Base-by-base conservation (phyloP, 2,797 vertebrate genomes). In the Botia kubotai region DNA sequence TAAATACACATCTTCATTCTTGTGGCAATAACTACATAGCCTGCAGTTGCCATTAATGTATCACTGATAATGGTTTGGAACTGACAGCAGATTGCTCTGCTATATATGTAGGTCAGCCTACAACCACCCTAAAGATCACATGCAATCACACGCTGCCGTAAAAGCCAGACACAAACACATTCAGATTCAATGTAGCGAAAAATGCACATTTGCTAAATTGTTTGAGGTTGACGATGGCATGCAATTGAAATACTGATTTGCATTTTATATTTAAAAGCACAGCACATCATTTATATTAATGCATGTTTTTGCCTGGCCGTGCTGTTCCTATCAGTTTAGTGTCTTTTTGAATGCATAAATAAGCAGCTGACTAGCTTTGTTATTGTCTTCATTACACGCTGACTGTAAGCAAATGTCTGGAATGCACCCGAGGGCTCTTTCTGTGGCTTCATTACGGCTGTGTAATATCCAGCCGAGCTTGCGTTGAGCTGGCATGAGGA, bases 331-430 rank as follows among this genome's bases (percentile, higher is more conserved):
- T 71, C 72, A 77, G 58, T 82, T 78, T 36, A 39, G 63, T 62
- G 62, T 60, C 69, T 82, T 79, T 82, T 14, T 84, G 80, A 86
- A 84, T 82, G 79, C 57, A 53, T 82, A 86, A 86, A 82, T 84
- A 83, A 83, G 78, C 62, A 72, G 74, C 13, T 72, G 72, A 71
- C 76, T 29, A 21, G 77, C 60, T 68, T 78, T 75, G 68, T 82
- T 79, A 82, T 82, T 79, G 76, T 72, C 75, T 83, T 86, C 72
- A 84, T 84, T 80, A 77, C 82, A 68, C 39, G n/a, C 50, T 52
- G 76, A 66, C 77, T 79, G 76, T 73, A 74, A 73, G 55, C 67
- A 80, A 86, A 82, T 74, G 76, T 52, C 36, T 70, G 14, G 52
- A 77, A 82, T 75, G 52, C 72, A 69, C 80, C 82, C 58, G 52